A percentile compares a stretch with the other conserved stretches of the same genome.
Evolutionary conservation across 1,140 invertebrate genomes (phyloP).

Genomic region (Trichogramma pretiosum): DNA sequence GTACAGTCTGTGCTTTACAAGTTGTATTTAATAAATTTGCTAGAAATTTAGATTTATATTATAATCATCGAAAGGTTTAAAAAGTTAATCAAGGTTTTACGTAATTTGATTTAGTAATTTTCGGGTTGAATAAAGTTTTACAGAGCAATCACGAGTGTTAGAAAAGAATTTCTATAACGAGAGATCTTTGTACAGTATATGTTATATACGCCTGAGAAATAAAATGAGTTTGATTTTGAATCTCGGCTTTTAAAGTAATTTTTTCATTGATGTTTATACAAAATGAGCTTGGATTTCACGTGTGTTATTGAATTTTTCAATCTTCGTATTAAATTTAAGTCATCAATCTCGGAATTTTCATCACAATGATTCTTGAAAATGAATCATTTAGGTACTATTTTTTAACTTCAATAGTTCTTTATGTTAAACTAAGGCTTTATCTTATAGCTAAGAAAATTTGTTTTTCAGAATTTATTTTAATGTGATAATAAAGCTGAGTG

Average conservation of each 20-base stretch:
- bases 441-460: constrained; percentile 9
- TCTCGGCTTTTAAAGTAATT: constrained; percentile 10
- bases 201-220: constrained; percentile 20
- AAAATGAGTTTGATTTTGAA: constrained; percentile 3
- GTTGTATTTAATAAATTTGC: too few relatives aligned
- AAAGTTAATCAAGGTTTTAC: too few relatives aligned
- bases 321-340: constrained; percentile 8
- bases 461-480: constrained; percentile 17
- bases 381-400: too few relatives aligned
- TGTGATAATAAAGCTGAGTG: constrained; percentile 17
- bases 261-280: neutral
- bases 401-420: neutral
- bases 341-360: too few relatives aligned
- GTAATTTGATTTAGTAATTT: too few relatives aligned
- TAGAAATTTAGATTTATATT: too few relatives aligned
- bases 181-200: constrained; percentile 26
- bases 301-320: neutral
- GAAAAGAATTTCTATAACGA: too few relatives aligned
- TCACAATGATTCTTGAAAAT: too few relatives aligned
- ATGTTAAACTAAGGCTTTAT: constrained; percentile 6
- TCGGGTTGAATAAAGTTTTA: too few relatives aligned
- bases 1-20: too few relatives aligned
- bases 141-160: too few relatives aligned
- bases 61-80: too few relatives aligned
- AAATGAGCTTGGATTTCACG: constrained; percentile 3